Base-by-base conservation (phyloP, 2,113 vertebrate species). In the Barbus barbus region DNA sequence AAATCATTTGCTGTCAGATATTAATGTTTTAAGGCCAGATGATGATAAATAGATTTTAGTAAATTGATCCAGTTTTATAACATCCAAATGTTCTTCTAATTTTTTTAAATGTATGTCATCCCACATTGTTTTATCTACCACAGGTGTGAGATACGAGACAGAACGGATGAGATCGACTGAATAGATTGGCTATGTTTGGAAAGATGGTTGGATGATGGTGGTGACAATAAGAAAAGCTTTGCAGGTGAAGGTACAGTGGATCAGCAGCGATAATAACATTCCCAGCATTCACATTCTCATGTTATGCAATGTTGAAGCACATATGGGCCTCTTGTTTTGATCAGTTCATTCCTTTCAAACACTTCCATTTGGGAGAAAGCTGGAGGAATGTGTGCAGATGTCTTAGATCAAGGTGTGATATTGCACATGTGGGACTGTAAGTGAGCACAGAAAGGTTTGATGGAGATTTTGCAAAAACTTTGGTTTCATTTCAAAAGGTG, bases 381-480 rank as follows among this genome's bases (percentile, higher is more conserved):
- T 51, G 65, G 13, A 82, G 65, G 79, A 82, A 82, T 82, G 79
- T 38, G 63, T 2, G 22, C 79, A 82, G 65, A 82, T 82, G 63
- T 81, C 63, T 81, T 26, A 71, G 79, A 81, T 81, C 79, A 81
- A 81, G 79, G 44, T 81, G 65, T 71, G 79, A 82, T 82, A 56
- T 71, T 71, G 46, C 31, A 26, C 28, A 56, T 56, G 60, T 67
- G 78, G 60, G 77, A 61, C 36, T 38, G 58, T 11, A 79, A 79
- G 44, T 51, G 60, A 65, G 60, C 41, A 22, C 78, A 33, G 78
- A 26, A 24, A 80, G 79, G 28, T 46, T 33, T 56, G 61, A 69
- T 71, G 79, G 44, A 71, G 79, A 53, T 26, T 81, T 36, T 36
- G 12, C 20, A 44, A 28, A 63, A 65, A 81, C 16, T 6, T 71